Percentiles rank a stretch among this genome's conserved stretches.
Conservation (phyloP, 2,888 invertebrate species). For the Dioctria linearis region DNA sequence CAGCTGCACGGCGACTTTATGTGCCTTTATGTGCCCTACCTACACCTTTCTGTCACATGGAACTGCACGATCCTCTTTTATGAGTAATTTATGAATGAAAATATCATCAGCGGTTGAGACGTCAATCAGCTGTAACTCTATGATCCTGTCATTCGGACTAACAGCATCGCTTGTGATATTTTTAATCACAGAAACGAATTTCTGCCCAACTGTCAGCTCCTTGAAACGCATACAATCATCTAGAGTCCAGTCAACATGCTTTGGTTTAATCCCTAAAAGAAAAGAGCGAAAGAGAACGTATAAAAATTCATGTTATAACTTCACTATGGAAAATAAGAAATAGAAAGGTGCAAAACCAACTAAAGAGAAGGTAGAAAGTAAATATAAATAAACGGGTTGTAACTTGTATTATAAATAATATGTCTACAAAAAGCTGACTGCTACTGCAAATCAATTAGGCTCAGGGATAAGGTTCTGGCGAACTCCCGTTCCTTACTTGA, state of each 20-base stretch:
- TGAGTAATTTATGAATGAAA: slow-evolving; percentile 77
- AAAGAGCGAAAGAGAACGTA: neutral
- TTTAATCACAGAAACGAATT: slow-evolving; percentile 80
- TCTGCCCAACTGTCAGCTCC: slow-evolving; percentile 78
- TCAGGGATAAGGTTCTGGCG: too few relatives aligned
- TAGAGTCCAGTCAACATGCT: slow-evolving; percentile 69
- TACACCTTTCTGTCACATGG: neutral
- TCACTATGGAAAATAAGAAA: too few relatives aligned
- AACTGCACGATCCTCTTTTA: slow-evolving; percentile 76
- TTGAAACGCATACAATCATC: slow-evolving; percentile 83
- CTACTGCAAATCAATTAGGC: too few relatives aligned
- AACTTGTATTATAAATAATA: too few relatives aligned
- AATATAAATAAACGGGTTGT: too few relatives aligned
- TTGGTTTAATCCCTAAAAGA: slow-evolving; percentile 72
- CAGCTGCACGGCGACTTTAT: neutral
- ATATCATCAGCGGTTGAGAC: slow-evolving; percentile 79
- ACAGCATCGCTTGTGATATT: slow-evolving; percentile 76
- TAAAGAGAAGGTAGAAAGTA: too few relatives aligned
- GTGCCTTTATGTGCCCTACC: too few relatives aligned
- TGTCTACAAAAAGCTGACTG: too few relatives aligned
- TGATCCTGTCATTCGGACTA: slow-evolving; percentile 76
- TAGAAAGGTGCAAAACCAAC: neutral
- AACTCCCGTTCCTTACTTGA: too few relatives aligned
- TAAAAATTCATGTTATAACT: neutral
- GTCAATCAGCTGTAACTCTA: slow-evolving; percentile 81